Percentiles rank a stretch among this genome's conserved stretches.
phyloP scores from a whole-genome alignment of 2,113 vertebrate genomes.

The Suncus etruscus region DNA sequence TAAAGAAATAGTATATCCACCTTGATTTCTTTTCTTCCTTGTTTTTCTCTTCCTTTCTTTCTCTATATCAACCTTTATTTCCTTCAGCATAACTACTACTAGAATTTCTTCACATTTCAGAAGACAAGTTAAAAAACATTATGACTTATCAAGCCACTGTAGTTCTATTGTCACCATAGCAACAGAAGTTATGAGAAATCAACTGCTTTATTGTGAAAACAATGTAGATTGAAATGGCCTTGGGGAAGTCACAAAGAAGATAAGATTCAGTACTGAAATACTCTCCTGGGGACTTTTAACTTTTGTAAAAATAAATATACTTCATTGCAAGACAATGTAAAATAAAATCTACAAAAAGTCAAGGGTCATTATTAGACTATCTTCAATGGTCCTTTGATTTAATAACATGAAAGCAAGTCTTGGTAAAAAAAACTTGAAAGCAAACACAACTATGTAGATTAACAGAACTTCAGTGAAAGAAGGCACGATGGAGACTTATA shows the following conservation, averaged over 20 bases:
- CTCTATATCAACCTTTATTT: too few relatives aligned
- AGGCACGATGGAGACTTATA: neutral
- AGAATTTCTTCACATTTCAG: neutral
- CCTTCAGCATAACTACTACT: neutral
- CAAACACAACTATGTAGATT: neutral
- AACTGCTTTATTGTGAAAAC: constrained; percentile 61
- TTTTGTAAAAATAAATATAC: constrained; percentile 61
- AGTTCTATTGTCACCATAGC: constrained; percentile 57
- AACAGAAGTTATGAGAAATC: constrained; percentile 53
- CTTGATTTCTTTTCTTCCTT: neutral
- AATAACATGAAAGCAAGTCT: constrained; percentile 14
- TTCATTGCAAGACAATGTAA: constrained; percentile 54
- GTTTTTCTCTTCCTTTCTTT: neutral
- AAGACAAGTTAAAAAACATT: constrained; percentile 17
- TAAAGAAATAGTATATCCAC: too few relatives aligned
- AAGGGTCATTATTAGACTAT: constrained; percentile 44
- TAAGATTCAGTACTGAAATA: constrained; percentile 44
- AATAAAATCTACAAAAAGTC: constrained; percentile 41
- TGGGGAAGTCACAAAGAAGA: constrained; percentile 46
- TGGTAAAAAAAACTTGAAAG: constrained; percentile 21
- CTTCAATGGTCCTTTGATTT: constrained; percentile 27
- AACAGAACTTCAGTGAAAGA: constrained; percentile 38
- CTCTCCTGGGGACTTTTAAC: neutral
- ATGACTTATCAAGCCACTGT: constrained; percentile 10
- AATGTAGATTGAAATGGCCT: constrained; percentile 56